Evolutionary conservation across 2,113 vertebrate species (phyloP).

Genomic region (Morone saxatilis): DNA sequence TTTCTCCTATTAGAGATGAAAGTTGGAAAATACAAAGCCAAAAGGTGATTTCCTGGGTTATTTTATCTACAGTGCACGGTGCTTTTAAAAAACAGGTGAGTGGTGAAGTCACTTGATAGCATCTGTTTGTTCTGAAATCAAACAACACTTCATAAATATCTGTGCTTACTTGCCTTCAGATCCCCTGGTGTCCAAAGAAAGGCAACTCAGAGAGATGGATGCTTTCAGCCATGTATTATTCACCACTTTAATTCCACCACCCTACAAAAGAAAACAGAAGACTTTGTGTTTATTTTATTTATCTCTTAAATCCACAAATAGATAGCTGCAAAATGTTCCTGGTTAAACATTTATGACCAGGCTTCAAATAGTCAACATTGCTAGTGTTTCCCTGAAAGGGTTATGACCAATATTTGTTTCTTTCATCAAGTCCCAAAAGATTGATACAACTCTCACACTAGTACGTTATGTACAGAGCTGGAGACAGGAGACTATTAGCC

Average conservation of each 20-base stretch:
- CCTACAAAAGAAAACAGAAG: conserved; percentile 63
- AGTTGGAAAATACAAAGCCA: not conserved
- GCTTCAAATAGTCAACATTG: conserved; percentile 17
- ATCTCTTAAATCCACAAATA: conserved; percentile 75
- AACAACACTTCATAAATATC: conserved; percentile 61
- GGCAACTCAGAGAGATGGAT: conserved; percentile 49
- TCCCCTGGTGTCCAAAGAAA: conserved; percentile 42
- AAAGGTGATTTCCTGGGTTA: conserved; percentile 14
- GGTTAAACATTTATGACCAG: conserved; percentile 65
- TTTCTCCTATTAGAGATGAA: not conserved
- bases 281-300: conserved; percentile 72
- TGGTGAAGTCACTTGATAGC: conserved; percentile 31
- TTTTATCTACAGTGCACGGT: conserved; percentile 2
- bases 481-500: not conserved
- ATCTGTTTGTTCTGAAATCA: conserved; percentile 53
- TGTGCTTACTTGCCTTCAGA: conserved; percentile 38
- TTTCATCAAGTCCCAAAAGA: not conserved
- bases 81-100: conserved; percentile 32
- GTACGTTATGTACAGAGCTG: not conserved
- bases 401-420: not conserved
- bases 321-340: conserved; percentile 65
- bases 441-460: not conserved
- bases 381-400: conserved; percentile 28
- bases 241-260: conserved; percentile 67
- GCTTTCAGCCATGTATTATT: conserved; percentile 81